A percentile compares a stretch with the other conserved stretches of the same genome.
Evolutionary conservation across 1,140 invertebrate genomes (phyloP).

Genomic region (Pseudomyrmex cubaensis): DNA sequence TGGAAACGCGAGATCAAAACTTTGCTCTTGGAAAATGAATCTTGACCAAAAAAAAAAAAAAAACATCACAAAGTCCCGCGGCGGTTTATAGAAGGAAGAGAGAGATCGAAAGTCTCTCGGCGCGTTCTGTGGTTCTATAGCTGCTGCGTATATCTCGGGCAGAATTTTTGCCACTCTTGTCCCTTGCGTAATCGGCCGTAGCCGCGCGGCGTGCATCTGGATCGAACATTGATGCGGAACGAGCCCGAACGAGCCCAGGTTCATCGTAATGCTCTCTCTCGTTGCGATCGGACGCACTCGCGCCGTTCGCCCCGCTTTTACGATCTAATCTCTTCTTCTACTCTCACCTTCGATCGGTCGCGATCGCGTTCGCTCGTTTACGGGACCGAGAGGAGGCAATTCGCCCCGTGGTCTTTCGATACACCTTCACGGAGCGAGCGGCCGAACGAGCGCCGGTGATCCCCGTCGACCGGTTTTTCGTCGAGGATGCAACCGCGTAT

Average conservation of each 20-base stretch:
- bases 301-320: constrained; percentile 56
- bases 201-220: constrained; percentile 39
- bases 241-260: not conserved
- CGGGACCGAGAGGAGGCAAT: constrained; percentile 35
- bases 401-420: constrained; percentile 55
- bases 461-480: constrained; percentile 66
- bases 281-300: constrained; percentile 23
- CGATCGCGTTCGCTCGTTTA: constrained; percentile 31
- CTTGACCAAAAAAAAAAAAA: not conserved
- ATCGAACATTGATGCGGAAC: constrained; percentile 48
- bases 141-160: not conserved
- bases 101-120: not conserved
- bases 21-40: not conserved
- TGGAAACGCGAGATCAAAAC: too few species aligned
- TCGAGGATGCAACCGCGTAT: constrained; percentile 55
- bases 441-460: constrained; percentile 43
- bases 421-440: constrained; percentile 46
- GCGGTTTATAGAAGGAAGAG: not conserved
- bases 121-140: not conserved
- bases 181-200: constrained; percentile 52
- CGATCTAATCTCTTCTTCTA: constrained; percentile 54
- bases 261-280: constrained; percentile 11
- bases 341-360: constrained; percentile 48
- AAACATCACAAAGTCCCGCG: not conserved
- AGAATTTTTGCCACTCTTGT: constrained; percentile 37